Evolutionary conservation across 1,140 invertebrate species (phyloP), one percentile per base, ranked within the genome.

Genomic region (Paraescarpia echinospica): DNA sequence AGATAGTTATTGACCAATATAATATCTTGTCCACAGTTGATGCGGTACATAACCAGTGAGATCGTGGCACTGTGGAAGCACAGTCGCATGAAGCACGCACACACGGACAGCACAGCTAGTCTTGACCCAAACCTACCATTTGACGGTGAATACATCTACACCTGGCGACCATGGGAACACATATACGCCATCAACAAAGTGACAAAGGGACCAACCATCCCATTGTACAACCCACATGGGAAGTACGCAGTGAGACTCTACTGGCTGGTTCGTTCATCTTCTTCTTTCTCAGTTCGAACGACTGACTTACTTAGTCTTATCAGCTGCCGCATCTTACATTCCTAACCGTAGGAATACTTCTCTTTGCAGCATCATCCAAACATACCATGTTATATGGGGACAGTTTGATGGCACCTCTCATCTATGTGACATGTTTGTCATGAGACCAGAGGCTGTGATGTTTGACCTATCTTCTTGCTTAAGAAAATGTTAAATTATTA

Each of bases 141-240:
- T n/a, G 92, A 90, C 31, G 91, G 94, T 93, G 90, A 93, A 93
- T 33, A 92, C 91, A n/a, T 35, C 22, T 95, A 95, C 93, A 94
- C 94, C 9, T 96, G 96, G 96, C 94, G 94, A 91, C 96, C 96
- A 33, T 96, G 96, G 96, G 96, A 96, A 93, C 96, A 96, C 93
- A 96, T 96, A 48, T 96, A 96, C 92, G 94, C 96, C 89, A 94
- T 96, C 77, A 96, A 94, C 91, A 96, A 96, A 93, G 95, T 95
- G 77, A 94, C 94, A n/a, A 96, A 96, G 92, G 95, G 95, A n/a
- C 95, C 95, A 22, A 95, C 95, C 93, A 92, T 96, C 34, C 95
- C 96, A 0, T 93, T 94, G 41, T 96, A 96, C 93, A 96, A 96
- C 93, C 93, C 95, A 8, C 94, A 96, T 94, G 96, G 96, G 59